Percentiles rank a stretch among this genome's conserved stretches.
Evolutionary conservation across 35 echinoderm and acorn worm genomes (phyloP).

Genomic region (Ophioderma brevispina): DNA sequence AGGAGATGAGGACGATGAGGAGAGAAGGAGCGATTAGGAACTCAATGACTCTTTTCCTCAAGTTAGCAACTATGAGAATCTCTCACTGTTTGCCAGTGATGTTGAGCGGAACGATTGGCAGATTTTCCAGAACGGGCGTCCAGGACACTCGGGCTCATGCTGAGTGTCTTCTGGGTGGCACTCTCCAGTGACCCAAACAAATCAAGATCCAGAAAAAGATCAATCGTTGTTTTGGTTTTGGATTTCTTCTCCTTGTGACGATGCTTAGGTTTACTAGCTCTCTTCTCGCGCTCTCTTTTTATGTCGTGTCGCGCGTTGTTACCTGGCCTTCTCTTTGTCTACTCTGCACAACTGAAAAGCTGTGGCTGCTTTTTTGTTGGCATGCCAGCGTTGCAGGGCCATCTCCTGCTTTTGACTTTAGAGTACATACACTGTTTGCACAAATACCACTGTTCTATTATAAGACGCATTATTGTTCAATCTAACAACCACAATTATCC

Average conservation of each 20-base stretch:
- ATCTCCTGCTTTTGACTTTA: constrained; percentile 85
- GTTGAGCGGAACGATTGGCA: constrained; percentile 60
- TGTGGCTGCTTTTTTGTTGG: constrained; percentile 62
- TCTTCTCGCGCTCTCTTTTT: constrained; percentile 21
- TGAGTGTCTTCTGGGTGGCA: constrained; percentile 84
- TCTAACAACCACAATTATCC: too few relatives aligned
- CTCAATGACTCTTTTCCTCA: constrained; percentile 66
- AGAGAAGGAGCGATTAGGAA: too few relatives aligned
- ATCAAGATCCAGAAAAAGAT: too few relatives aligned
- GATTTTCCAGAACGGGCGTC: constrained; percentile 74
- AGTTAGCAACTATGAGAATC: constrained; percentile 64
- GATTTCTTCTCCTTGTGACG: constrained; percentile 39
- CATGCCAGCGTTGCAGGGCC: too few relatives aligned
- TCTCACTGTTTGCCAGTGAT: constrained; percentile 58
- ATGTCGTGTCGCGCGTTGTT: constrained; percentile 50
- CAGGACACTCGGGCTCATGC: constrained; percentile 75
- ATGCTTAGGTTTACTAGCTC: neutral
- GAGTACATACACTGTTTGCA: too few relatives aligned
- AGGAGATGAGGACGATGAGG: too few relatives aligned
- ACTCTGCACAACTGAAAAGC: too few relatives aligned
- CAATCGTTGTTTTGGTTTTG: constrained; percentile 50
- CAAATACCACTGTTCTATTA: too few relatives aligned
- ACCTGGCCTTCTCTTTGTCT: constrained; percentile 51
- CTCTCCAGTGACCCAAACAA: constrained; percentile 85
- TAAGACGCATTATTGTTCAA: too few relatives aligned